Conservation (phyloP, 2,888 invertebrate species). For the Dicroscelio sp. region DNA sequence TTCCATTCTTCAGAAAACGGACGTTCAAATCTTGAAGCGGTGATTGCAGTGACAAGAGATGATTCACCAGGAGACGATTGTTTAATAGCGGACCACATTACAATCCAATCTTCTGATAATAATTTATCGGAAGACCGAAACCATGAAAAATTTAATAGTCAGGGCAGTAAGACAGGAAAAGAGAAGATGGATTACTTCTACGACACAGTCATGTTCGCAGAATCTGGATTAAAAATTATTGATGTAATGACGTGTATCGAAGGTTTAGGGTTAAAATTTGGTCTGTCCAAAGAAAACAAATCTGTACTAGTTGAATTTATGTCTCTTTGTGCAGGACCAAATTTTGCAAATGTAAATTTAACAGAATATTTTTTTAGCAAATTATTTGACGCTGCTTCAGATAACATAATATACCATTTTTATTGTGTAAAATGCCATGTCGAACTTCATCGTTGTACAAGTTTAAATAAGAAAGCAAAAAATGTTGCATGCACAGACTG, state of each 20-base stretch:
- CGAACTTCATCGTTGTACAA: background rate
- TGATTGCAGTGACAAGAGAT: background rate
- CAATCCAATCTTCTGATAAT: background rate
- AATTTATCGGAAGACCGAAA: background rate
- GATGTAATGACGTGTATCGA: constrained; percentile 38
- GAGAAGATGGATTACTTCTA: background rate
- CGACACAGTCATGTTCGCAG: constrained; percentile 15
- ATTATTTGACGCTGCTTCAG: constrained; percentile 7
- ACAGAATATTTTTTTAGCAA: constrained; percentile 13
- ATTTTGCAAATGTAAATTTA: constrained; percentile 39
- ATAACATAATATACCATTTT: constrained; percentile 33
- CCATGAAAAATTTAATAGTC: background rate
- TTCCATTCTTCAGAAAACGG: background rate
- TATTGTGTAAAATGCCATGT: constrained; percentile 18
- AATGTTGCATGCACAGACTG: background rate
- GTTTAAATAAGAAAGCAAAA: background rate
- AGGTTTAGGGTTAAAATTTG: constrained; percentile 35
- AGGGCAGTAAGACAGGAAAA: background rate
- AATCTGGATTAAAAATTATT: constrained; percentile 19
- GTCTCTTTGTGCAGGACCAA: constrained; percentile 59
- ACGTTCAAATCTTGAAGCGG: background rate
- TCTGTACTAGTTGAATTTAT: constrained; percentile 14
- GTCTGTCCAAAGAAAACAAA: constrained; percentile 17
- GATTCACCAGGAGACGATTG: background rate
- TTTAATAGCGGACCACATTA: background rate